phyloP scores from a whole-genome alignment of 2,113 vertebrate species.

The Dipodomys stephensi region DNA sequence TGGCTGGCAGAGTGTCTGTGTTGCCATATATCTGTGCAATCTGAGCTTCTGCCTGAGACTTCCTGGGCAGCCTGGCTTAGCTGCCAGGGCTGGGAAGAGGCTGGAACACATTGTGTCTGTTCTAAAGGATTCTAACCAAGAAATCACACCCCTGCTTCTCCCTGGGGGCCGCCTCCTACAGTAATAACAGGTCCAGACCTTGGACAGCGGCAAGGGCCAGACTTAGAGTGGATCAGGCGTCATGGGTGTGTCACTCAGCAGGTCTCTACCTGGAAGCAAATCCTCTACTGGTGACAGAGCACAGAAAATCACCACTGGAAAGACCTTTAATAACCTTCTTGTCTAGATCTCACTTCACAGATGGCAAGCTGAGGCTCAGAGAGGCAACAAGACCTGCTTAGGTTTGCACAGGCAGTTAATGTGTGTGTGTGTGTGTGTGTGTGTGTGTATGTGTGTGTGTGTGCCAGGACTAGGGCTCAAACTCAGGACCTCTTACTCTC shows the following conservation, averaged over 20 bases:
- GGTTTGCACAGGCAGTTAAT: not conserved
- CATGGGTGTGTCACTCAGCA: not conserved
- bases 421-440: too few relatives aligned
- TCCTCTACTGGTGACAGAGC: not conserved
- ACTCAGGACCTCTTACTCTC: too few relatives aligned
- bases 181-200: not conserved
- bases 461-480: too few relatives aligned
- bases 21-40: constrained; percentile 48
- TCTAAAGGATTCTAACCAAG: constrained; percentile 22
- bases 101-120: not conserved
- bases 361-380: constrained; percentile 3
- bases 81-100: not conserved
- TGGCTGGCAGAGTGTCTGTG: constrained; percentile 51
- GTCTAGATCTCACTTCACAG: not conserved
- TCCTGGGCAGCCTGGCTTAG: constrained; percentile 54
- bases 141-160: not conserved
- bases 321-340: not conserved
- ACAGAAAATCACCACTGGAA: not conserved
- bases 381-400: not conserved
- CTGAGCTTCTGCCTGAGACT: constrained; percentile 59
- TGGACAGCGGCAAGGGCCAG: not conserved
- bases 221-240: not conserved
- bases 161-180: not conserved
- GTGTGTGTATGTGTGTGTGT: too few relatives aligned
- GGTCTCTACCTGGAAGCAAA: not conserved